A percentile compares a stretch with the other conserved stretches of the same genome.
phyloP scores from a whole-genome alignment of 2,888 invertebrate species.

The Agrochola circellaris region DNA sequence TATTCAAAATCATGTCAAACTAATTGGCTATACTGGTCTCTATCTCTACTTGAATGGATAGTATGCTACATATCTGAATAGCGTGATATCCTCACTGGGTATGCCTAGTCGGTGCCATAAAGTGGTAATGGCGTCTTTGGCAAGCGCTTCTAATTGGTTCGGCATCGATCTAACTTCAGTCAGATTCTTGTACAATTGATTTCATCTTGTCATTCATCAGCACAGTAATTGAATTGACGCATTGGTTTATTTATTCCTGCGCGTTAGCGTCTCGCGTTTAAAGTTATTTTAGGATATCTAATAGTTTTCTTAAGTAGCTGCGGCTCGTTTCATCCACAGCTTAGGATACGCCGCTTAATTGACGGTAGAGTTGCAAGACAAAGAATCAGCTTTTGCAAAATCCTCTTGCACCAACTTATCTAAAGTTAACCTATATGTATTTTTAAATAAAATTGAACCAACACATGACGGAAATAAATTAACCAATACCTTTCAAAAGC shows the following conservation, averaged over 20 bases:
- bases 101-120: background rate
- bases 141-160: constrained; percentile 1
- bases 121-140: background rate
- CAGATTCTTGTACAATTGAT: background rate
- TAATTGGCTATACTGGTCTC: background rate
- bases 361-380: background rate
- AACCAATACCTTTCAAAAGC: background rate
- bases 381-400: background rate
- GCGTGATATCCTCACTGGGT: background rate
- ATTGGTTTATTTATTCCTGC: background rate
- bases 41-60: background rate
- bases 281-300: too few relatives aligned
- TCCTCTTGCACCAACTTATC: background rate
- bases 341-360: background rate
- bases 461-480: background rate
- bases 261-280: background rate
- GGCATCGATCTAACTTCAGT: background rate
- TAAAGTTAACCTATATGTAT: background rate
- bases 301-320: too few relatives aligned
- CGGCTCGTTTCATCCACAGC: background rate
- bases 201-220: background rate
- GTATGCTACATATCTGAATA: background rate
- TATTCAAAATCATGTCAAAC: background rate
- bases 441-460: background rate
- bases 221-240: constrained; percentile 1